Percentiles rank a stretch among this genome's conserved stretches.
phyloP scores from a whole-genome alignment of 2,797 vertebrate species.

The Iguana delicatissima region DNA sequence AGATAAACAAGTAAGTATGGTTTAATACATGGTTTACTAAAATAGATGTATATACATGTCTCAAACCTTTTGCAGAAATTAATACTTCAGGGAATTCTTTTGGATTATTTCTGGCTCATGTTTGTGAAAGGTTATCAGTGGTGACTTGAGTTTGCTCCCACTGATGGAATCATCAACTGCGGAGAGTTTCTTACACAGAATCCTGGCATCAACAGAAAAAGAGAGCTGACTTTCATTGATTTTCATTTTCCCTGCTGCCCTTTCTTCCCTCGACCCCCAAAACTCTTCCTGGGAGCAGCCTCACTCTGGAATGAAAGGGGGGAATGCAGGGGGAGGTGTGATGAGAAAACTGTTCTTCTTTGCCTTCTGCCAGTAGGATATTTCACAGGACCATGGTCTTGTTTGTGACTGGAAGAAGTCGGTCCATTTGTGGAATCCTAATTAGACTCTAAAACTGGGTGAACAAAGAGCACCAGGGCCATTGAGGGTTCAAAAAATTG shows the following conservation, averaged over 20 bases:
- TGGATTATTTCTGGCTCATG: not conserved
- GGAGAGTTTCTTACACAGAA: not conserved
- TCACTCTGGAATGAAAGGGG: not conserved
- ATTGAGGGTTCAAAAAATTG: not conserved
- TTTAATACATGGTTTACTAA: conserved; percentile 21
- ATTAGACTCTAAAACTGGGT: not conserved
- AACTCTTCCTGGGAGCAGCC: not conserved
- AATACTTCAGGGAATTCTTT: not conserved
- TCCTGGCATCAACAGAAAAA: not conserved
- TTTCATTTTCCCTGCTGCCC: not conserved
- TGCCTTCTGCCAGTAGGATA: not conserved
- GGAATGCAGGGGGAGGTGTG: no score
- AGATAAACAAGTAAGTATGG: conserved; percentile 73
- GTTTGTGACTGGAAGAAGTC: no score
- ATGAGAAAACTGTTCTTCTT: not conserved
- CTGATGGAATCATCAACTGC: not conserved
- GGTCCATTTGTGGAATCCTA: not conserved
- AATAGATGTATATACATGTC: not conserved
- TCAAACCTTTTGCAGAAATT: not conserved
- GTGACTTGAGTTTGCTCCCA: not conserved
- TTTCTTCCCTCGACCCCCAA: not conserved
- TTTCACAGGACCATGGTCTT: not conserved
- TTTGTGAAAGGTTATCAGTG: not conserved
- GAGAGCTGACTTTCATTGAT: not conserved
- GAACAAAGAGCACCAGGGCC: no score